Evolutionary conservation across 2,888 invertebrate species (phyloP).

Genomic region (Alentia gelatinosa): DNA sequence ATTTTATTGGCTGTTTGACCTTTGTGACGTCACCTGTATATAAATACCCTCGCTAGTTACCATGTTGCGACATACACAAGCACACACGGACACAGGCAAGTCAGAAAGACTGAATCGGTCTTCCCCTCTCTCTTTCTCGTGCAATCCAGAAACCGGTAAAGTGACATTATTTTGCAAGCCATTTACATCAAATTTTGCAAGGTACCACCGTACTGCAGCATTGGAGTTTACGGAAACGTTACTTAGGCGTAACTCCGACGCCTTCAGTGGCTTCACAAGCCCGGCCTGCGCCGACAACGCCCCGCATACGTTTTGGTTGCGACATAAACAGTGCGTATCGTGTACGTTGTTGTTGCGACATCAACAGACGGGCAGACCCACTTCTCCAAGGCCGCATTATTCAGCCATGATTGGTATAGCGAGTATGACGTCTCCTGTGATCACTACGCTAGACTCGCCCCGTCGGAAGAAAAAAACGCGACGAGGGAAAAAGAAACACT

Average conservation of each 20-base stretch:
- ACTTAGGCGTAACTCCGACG: background rate
- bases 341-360: background rate
- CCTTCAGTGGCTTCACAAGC: background rate
- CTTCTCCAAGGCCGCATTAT: background rate
- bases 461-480: constrained; percentile 8
- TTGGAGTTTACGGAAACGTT: no score
- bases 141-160: no score
- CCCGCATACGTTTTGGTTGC: background rate
- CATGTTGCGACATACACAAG: no score
- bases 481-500: background rate
- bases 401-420: background rate
- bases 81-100: no score
- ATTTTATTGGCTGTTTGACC: no score
- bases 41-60: no score
- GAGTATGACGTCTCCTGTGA: background rate
- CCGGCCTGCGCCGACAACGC: background rate
- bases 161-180: no score
- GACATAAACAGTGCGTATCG: background rate
- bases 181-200: no score
- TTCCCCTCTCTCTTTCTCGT: no score
- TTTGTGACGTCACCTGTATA: no score
- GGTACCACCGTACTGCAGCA: no score
- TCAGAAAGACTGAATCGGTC: no score
- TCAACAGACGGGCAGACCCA: background rate
- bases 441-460: background rate